A percentile compares a stretch with the other conserved stretches of the same genome.
Evolutionary conservation across 2,888 invertebrate genomes (phyloP).

Genomic region (Xylocampa areola): DNA sequence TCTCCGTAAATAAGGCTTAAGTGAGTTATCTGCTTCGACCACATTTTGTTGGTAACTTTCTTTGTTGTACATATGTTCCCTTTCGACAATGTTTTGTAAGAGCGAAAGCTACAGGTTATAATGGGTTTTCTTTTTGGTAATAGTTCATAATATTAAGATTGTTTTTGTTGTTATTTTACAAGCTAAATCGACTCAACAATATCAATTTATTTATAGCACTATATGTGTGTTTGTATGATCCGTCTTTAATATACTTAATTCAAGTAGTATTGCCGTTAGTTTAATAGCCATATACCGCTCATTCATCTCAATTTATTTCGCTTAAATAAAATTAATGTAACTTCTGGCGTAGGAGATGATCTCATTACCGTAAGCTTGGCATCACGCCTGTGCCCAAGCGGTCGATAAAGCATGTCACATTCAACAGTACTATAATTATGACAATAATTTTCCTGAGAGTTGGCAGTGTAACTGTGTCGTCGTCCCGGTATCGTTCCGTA

Average conservation of each 20-base stretch:
- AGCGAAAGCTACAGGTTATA: conserved; percentile 29
- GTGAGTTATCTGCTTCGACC: conserved; percentile 48
- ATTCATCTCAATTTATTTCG: no score
- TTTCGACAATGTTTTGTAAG: conserved; percentile 21
- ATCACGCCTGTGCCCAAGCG: no score
- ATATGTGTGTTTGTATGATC: no score
- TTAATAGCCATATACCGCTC: no score
- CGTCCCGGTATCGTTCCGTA: background rate
- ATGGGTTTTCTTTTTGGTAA: conserved; percentile 1
- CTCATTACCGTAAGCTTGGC: no score
- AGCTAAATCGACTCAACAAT: no score
- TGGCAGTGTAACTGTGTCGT: background rate
- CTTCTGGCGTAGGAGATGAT: no score
- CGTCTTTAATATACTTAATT: no score
- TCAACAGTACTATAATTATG: background rate
- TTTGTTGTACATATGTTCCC: conserved; percentile 37
- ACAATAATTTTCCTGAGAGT: background rate
- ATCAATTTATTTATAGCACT: no score
- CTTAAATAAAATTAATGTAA: no score
- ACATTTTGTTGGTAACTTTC: conserved; percentile 37
- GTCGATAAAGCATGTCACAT: background rate
- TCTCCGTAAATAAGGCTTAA: conserved; percentile 38
- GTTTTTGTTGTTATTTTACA: background rate
- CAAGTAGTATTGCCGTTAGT: no score
- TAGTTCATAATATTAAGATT: background rate